A percentile compares a stretch with the other conserved stretches of the same genome.
Conservation (phyloP, 2,797 vertebrate genomes). For the Percopsis omiscomaycus region DNA sequence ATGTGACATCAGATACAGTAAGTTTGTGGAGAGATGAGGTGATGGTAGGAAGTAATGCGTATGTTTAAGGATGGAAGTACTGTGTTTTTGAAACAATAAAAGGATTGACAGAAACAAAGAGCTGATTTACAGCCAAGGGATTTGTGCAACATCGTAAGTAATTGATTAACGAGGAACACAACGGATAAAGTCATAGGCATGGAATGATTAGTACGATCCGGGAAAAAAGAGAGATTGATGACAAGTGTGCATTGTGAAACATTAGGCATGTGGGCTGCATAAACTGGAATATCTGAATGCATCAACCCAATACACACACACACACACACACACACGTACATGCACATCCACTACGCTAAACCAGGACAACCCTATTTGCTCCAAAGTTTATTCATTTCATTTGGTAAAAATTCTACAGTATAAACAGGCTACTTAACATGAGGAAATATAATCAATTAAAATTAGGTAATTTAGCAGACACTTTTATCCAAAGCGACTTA, state of each 20-base stretch:
- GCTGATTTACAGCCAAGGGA: background rate
- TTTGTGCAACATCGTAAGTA: background rate
- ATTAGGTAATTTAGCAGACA: slow-evolving; percentile 14
- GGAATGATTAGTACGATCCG: slow-evolving; percentile 16
- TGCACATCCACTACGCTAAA: slow-evolving; percentile 15
- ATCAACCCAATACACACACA: slow-evolving; percentile 17
- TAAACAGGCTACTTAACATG: slow-evolving; percentile 58
- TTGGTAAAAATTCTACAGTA: slow-evolving; percentile 51
- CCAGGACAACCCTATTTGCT: slow-evolving; percentile 20
- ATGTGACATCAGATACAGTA: background rate
- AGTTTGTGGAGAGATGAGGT: slow-evolving; percentile 16
- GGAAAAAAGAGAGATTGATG: slow-evolving; percentile 16
- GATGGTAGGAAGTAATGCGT: background rate
- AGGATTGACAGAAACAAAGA: too few relatives aligned
- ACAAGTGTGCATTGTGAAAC: slow-evolving; percentile 3
- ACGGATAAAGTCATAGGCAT: slow-evolving; percentile 15
- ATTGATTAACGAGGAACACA: slow-evolving; percentile 2
- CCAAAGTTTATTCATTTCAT: slow-evolving; percentile 56
- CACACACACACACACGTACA: slow-evolving; percentile 8
- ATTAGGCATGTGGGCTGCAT: slow-evolving; percentile 19
- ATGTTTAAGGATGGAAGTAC: background rate
- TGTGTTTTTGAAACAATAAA: background rate
- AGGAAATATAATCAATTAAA: slow-evolving; percentile 61
- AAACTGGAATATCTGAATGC: slow-evolving; percentile 30
- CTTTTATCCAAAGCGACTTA: too few relatives aligned